Evolutionary conservation across 2,888 invertebrate species (phyloP).

Genomic region (Pristionchus maxplancki): DNA sequence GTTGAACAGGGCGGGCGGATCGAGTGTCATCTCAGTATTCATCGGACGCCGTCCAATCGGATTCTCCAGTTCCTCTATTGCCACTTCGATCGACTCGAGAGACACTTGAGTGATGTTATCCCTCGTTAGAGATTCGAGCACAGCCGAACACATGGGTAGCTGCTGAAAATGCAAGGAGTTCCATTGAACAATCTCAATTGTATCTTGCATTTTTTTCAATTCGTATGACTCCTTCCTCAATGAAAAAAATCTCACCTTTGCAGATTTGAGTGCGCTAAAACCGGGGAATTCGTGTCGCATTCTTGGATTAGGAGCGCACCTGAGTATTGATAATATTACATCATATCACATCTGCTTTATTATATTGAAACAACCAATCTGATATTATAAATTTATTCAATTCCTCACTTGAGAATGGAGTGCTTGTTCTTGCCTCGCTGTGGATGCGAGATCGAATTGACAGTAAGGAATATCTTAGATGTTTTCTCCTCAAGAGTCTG

Average conservation of each 20-base stretch:
- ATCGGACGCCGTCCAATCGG: neutral
- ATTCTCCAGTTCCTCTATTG: neutral
- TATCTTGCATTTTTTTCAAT: too few relatives aligned
- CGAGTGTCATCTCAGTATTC: neutral
- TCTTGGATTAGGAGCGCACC: neutral
- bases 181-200: too few relatives aligned
- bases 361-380: neutral
- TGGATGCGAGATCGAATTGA: slow-evolving; percentile 5
- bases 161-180: neutral
- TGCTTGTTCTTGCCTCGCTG: neutral
- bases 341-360: too few relatives aligned
- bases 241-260: neutral
- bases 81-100: neutral
- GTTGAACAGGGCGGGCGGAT: neutral
- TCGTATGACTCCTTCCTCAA: too few relatives aligned
- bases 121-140: neutral
- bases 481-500: neutral
- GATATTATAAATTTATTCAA: neutral
- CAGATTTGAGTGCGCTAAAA: neutral
- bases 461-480: neutral
- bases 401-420: neutral
- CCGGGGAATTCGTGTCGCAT: neutral
- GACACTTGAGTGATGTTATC: neutral
- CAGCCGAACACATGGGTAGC: neutral
- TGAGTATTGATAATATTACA: neutral